Evolutionary conservation across 1,140 invertebrate species (phyloP).

Genomic region (Dreissena polymorpha): DNA sequence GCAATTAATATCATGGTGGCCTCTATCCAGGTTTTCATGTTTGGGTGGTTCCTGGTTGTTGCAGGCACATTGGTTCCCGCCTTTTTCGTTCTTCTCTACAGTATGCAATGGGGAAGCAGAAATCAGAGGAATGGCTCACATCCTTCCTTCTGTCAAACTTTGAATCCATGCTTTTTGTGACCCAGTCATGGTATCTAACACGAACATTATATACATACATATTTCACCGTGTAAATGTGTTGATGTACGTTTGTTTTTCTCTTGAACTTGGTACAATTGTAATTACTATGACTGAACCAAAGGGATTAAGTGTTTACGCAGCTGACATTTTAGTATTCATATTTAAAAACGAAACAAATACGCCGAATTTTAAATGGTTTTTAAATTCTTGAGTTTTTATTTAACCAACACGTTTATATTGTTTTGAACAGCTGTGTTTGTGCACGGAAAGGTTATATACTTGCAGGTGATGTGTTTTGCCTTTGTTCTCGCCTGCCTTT

Average conservation of each 20-base stretch:
- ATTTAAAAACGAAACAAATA: too few relatives aligned
- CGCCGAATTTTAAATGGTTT: too few relatives aligned
- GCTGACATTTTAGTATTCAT: too few relatives aligned
- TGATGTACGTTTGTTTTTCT: too few relatives aligned
- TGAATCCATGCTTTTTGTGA: conserved; percentile 78
- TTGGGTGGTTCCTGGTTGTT: conserved; percentile 37
- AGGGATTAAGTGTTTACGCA: too few relatives aligned
- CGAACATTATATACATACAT: neutral
- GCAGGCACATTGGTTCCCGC: conserved; percentile 71
- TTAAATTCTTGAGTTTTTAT: too few relatives aligned
- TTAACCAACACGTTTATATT: too few relatives aligned
- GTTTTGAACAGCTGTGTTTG: too few relatives aligned
- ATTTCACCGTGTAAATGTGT: too few relatives aligned
- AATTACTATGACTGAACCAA: too few relatives aligned
- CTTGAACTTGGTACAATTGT: too few relatives aligned
- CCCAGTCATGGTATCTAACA: conserved; percentile 74
- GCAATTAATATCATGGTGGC: neutral
- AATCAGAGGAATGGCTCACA: conserved; percentile 78
- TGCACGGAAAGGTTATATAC: neutral
- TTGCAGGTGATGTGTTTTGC: conserved; percentile 80
- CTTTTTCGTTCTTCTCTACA: conserved; percentile 79
- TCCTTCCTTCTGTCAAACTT: conserved; percentile 78
- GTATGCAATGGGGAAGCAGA: conserved; percentile 79
- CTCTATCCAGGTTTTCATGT: conserved; percentile 12
- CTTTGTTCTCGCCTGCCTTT: conserved; percentile 81